Base-by-base conservation (phyloP, 2,797 vertebrate species). In the Oceanodroma leucorhoa region DNA sequence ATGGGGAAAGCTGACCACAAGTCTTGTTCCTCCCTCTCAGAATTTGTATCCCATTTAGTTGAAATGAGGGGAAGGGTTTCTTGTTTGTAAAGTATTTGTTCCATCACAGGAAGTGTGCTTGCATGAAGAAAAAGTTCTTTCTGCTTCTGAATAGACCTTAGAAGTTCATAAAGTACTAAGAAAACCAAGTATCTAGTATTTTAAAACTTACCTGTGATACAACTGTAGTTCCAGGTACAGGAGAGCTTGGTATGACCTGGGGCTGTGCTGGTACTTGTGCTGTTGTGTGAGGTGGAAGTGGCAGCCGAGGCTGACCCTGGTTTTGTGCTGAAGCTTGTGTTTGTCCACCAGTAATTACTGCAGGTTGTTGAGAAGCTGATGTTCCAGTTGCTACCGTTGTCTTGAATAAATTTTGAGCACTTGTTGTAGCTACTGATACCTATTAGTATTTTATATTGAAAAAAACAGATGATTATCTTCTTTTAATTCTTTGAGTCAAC, bases 191-290 rank as follows among this genome's bases (percentile, higher is more conserved):
- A 40, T 12, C 4, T 30, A 32, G 5, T 12, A 2, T 13, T 15
- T 11, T 2, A 20, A 10, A 17, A 70, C 81, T 46, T 46, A 98
- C 98, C 98, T 99, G 98, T 17, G 98, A 98, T 66, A 98, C 97
- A 51, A 98, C 94, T 5, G 98, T 97, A 34, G 87, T 98, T 95
- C 98, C 98, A 40, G 96, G 65, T 54, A 98, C 97, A 32, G 98
- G 96, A 5, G 98, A 93, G 81, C 97, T 96, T 14, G 98, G 89
- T 17, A 97, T 90, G 78, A 95, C 95, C 55, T 96, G 53, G 95
- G 82, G 54, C 96, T 98, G 97, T 7, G 96, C 96, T 93, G 86
- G 96, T 69, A 96, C 91, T 66, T 72, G 95, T 2, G 94, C 92
- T 40, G 96, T 79, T 1, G 94, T 94, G 45, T 94, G 94, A 96